These are phyloP conservation scores for Herpetotheres cachinnans DNA, from an alignment of 2,113 vertebrate species.

Conservation along the genomic window DNA sequence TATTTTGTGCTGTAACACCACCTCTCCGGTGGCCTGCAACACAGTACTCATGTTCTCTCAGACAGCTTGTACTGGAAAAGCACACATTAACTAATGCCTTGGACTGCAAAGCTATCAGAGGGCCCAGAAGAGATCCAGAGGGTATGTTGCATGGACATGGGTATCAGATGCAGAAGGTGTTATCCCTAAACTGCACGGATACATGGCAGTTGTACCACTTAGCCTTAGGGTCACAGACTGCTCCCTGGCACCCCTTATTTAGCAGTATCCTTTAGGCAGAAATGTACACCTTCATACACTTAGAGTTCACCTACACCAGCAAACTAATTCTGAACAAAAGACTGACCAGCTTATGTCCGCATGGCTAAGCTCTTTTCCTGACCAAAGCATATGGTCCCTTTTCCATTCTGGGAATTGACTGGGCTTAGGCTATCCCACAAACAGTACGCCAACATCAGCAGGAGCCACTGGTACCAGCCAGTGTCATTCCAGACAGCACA, in stretches of 20 bases:
- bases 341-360: fast-evolving
- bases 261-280: not conserved
- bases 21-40: not conserved
- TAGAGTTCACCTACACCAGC: not conserved
- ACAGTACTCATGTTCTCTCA: not conserved
- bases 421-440: not conserved
- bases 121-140: not conserved
- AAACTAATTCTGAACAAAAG: not conserved
- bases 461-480: not conserved
- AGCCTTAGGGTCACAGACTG: not conserved
- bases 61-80: not conserved
- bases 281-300: not conserved
- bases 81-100: not conserved
- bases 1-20: not conserved
- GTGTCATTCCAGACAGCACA: fast-evolving
- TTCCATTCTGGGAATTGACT: not conserved
- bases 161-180: not conserved
- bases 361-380: not conserved
- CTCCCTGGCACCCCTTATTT: not conserved
- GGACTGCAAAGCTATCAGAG: not conserved
- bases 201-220: fast-evolving
- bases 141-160: fast-evolving
- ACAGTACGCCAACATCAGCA: not conserved
- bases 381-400: not conserved
- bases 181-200: not conserved